Base-by-base conservation (phyloP, 2,113 vertebrate species). In the Leucosticte australis region DNA sequence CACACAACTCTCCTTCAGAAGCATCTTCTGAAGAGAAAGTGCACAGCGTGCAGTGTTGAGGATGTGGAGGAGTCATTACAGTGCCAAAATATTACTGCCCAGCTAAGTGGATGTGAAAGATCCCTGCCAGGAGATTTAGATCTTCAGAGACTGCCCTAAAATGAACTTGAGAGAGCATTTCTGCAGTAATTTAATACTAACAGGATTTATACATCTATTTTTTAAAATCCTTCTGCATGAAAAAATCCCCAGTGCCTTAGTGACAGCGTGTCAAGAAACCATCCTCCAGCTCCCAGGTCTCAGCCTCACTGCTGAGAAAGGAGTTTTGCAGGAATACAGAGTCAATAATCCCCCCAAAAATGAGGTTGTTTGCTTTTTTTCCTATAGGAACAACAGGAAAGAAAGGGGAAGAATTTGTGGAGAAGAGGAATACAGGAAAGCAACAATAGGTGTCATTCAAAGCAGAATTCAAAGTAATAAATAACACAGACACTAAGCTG, bases 131-230 rank as follows among this genome's bases (percentile, higher is more conserved):
- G 63, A 91, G 63, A 85, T 55, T 57, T 57, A 62, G 27, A 50
- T 59, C 70, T 77, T 91, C 87, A 83, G 67, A 91, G 21, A 24
- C 30, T 86, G 71, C 15, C 42, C 63, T 89, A 73, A 92, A 92
- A 83, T 59, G 74, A 94, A 79, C 47, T 63, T 77, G 37, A 62
- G 44, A 65, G 44, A 91, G 30, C 30, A 77, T 86, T 94, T 74
- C 79, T 63, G 42, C 71, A 85, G 67, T 39, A 77, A 47, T 80
- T 87, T 65, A 65, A 70, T 55, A 76, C n/a, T 53, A 44, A 52
- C 74, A 70, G 33, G 24, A 59, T 77, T 91, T 83, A 70, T 53
- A 47, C 0, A 6, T 86, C 55, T 83, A 55, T 88, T 89, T 87
- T 68, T 30, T 1, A 50, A 92, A 86, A 50, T 63, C n/a, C 10